phyloP scores from a whole-genome alignment of 2,113 vertebrate species.

The Pheucticus melanocephalus region DNA sequence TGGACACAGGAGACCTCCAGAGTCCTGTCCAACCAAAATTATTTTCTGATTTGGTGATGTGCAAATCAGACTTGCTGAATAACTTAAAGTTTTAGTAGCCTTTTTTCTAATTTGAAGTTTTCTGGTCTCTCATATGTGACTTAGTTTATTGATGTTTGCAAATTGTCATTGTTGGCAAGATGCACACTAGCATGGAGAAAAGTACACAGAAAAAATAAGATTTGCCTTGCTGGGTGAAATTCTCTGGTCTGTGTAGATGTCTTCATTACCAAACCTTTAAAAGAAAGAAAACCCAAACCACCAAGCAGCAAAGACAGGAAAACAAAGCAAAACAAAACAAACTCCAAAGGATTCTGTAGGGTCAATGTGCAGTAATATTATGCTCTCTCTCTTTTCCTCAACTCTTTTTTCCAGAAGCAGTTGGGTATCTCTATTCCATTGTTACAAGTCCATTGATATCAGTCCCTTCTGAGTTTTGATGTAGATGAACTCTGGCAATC shows the following conservation, averaged over 20 bases:
- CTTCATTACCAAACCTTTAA: neutral
- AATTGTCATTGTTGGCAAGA: neutral
- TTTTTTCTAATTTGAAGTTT: neutral
- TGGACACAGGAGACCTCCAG: neutral
- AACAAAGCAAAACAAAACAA: neutral
- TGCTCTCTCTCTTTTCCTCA: neutral
- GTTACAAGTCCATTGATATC: neutral
- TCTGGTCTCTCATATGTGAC: rapidly evolving
- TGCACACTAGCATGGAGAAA: neutral
- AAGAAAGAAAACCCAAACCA: neutral
- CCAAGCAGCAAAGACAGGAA: neutral
- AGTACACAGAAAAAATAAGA: neutral
- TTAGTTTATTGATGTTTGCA: neutral
- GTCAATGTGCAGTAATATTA: neutral
- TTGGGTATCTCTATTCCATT: neutral
- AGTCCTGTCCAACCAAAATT: neutral
- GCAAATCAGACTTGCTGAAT: neutral
- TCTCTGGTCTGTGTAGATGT: neutral
- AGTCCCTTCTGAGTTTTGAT: neutral
- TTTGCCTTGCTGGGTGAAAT: neutral
- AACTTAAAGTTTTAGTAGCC: neutral
- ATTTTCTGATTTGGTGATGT: neutral
- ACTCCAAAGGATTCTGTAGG: neutral
- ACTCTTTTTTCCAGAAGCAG: neutral
- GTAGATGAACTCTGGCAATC: neutral